phyloP scores from a whole-genome alignment of 2,797 vertebrate species.

The Aphelocoma californica region DNA sequence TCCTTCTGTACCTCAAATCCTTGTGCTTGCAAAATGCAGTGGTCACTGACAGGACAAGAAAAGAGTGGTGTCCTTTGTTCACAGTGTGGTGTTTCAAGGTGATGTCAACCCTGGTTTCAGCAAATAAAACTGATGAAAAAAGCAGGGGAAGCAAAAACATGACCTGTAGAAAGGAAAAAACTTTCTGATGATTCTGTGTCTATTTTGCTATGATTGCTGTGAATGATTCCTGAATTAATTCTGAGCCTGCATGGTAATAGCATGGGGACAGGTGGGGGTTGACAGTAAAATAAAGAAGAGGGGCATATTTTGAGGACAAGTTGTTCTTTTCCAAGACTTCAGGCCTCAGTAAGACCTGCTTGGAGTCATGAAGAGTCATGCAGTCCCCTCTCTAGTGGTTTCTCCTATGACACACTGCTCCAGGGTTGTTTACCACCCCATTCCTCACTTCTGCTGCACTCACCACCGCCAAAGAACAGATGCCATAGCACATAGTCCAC shows the following conservation, averaged over 20 bases:
- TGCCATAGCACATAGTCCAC: background rate
- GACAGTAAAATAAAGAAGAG: background rate
- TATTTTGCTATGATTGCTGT: background rate
- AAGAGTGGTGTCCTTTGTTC: background rate
- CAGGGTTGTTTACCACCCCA: background rate
- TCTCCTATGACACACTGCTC: background rate
- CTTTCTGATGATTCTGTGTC: background rate
- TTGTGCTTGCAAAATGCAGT: background rate
- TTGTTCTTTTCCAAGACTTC: background rate
- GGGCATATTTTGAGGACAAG: background rate
- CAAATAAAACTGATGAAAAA: background rate
- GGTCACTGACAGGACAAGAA: background rate
- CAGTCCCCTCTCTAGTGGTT: background rate
- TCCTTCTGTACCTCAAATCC: background rate
- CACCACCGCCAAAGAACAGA: background rate
- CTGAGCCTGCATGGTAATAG: background rate
- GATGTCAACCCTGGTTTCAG: background rate
- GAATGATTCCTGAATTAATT: background rate
- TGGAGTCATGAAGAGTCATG: background rate
- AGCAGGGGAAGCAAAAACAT: background rate
- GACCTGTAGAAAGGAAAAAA: background rate
- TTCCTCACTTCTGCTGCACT: background rate
- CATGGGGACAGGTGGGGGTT: accelerated
- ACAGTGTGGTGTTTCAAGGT: background rate
- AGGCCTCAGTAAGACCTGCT: background rate